A percentile compares a stretch with the other conserved stretches of the same genome.
phyloP scores from a whole-genome alignment of 2,113 vertebrate genomes.

The Melanostigma gelatinosum region DNA sequence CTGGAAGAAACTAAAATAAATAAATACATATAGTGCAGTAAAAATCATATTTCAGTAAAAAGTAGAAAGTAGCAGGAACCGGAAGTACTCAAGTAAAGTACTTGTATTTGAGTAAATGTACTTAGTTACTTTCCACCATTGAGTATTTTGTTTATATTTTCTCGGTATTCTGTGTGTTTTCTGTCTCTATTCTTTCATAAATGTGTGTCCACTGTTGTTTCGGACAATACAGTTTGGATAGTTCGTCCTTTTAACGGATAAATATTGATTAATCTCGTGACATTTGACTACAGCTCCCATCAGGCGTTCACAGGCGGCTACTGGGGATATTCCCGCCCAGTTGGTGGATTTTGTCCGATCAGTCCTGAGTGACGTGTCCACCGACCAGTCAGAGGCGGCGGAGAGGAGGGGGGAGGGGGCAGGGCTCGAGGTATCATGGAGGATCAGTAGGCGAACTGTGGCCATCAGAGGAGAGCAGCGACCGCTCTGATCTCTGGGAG shows the following conservation, averaged over 20 bases:
- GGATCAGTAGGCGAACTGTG: constrained; percentile 88
- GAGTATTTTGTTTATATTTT: not conserved
- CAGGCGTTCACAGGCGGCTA: not conserved
- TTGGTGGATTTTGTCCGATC: constrained; percentile 50
- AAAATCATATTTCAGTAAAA: no score
- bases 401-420: constrained; percentile 57
- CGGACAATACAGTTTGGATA: not conserved
- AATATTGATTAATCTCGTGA: fast-evolving
- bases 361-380: constrained; percentile 48
- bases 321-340: constrained; percentile 11
- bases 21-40: no score
- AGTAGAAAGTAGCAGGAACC: no score
- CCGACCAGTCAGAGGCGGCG: constrained; percentile 42
- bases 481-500: constrained; percentile 53
- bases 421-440: constrained; percentile 92
- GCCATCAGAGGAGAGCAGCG: constrained; percentile 85
- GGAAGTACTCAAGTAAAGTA: no score
- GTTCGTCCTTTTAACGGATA: not conserved
- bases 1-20: no score
- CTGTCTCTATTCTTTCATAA: not conserved
- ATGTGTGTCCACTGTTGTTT: not conserved
- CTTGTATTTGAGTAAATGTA: no score
- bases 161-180: not conserved
- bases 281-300: constrained; percentile 39
- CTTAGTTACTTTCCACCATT: no score